Evolutionary conservation across 2,797 vertebrate species (phyloP).

Genomic region (Gymnothorax reevesii): DNA sequence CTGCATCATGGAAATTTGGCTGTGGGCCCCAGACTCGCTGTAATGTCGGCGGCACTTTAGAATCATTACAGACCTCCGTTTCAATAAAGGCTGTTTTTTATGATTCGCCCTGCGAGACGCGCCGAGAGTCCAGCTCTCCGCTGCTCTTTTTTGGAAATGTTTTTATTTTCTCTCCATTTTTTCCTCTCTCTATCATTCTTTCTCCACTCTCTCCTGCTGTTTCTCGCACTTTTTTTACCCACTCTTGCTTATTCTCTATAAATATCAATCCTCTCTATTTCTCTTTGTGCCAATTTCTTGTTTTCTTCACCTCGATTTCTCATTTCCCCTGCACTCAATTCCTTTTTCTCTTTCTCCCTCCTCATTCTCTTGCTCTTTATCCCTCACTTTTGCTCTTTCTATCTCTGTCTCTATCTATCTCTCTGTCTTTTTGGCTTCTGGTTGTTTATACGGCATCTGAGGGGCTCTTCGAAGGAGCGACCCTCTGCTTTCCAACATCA

Average conservation of each 20-base stretch:
- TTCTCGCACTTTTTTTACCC: no score
- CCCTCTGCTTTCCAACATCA: neutral
- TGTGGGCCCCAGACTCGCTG: constrained; percentile 50
- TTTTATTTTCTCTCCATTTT: neutral
- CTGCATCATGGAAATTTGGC: constrained; percentile 85
- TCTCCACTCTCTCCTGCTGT: neutral
- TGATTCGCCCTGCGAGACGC: constrained; percentile 2
- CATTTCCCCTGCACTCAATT: no score
- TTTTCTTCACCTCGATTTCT: no score
- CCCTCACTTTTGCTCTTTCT: no score
- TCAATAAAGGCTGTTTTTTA: neutral
- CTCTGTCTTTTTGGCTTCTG: neutral
- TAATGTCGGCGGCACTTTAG: constrained; percentile 67
- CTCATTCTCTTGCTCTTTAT: no score
- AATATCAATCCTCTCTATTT: no score
- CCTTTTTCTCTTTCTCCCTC: no score
- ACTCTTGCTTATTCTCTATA: neutral
- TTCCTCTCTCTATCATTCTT: no score
- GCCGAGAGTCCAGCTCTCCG: no score
- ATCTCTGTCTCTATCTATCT: neutral
- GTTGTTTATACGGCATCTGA: neutral
- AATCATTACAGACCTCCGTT: constrained; percentile 38
- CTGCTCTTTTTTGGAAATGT: neutral
- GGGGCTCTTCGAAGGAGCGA: neutral
- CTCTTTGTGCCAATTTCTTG: no score